phyloP scores from a whole-genome alignment of 2,113 vertebrate genomes.

The Poicephalus gulielmi region DNA sequence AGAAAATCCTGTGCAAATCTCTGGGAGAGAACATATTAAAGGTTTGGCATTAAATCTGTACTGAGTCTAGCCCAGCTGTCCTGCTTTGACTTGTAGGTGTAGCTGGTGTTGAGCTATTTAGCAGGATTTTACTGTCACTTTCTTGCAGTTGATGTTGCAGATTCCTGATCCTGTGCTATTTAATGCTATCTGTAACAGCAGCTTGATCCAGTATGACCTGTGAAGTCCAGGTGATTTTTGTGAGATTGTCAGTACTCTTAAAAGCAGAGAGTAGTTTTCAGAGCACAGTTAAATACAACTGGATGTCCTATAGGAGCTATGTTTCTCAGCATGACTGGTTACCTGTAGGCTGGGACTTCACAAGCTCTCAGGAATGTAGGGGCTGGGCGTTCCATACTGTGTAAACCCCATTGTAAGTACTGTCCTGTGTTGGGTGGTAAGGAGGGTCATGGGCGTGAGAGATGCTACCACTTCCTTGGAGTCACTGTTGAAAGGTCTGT shows the following conservation, averaged over 20 bases:
- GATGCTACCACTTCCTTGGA: not conserved
- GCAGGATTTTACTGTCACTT: not conserved
- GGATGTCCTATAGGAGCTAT: not conserved
- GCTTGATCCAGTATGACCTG: not conserved
- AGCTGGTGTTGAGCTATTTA: not conserved
- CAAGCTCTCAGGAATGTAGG: not conserved
- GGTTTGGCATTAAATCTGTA: not conserved
- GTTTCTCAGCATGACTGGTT: not conserved
- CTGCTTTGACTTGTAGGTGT: not conserved
- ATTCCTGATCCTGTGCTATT: not conserved
- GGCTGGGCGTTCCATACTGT: not conserved
- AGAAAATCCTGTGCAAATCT: not conserved
- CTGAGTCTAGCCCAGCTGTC: not conserved
- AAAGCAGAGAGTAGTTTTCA: not conserved
- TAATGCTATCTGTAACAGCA: not conserved
- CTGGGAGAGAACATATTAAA: not conserved
- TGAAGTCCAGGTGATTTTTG: not conserved
- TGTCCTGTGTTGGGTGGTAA: not conserved
- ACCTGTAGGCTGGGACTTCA: not conserved
- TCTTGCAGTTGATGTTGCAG: not conserved
- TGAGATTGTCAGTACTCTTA: accelerated
- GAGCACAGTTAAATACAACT: not conserved
- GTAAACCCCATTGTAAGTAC: not conserved
- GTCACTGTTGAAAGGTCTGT: not conserved
- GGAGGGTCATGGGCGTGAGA: accelerated